Percentiles rank a stretch among this genome's conserved stretches.
Evolutionary conservation across 2,888 invertebrate genomes (phyloP).

Genomic region (Pegoplata infirma): DNA sequence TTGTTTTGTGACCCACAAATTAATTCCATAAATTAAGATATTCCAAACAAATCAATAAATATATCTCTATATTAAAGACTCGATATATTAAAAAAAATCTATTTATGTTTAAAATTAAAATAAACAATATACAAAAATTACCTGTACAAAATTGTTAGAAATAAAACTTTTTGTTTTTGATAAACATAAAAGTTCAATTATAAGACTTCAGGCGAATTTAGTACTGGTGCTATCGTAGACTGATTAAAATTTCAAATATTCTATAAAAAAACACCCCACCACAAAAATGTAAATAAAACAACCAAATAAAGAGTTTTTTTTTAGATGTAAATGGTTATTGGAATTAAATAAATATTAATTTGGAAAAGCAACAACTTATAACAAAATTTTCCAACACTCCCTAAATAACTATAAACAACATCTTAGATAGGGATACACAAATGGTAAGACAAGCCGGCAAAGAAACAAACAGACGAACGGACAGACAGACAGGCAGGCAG

Average conservation of each 20-base stretch:
- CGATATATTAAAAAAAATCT: not conserved
- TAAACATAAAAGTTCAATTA: conserved; percentile 49
- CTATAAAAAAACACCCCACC: conserved; percentile 16
- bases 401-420: conserved; percentile 30
- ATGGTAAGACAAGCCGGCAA: conserved; percentile 8
- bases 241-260: conserved; percentile 26
- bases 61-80: not conserved
- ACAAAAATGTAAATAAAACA: conserved; percentile 4
- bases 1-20: conserved; percentile 22
- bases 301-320: not conserved
- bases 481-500: not conserved
- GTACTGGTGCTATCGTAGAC: not conserved
- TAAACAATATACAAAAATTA: conserved; percentile 30
- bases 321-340: conserved; percentile 41
- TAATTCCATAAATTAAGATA: conserved; percentile 20
- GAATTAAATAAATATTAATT: conserved; percentile 55
- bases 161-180: not conserved
- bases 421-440: not conserved
- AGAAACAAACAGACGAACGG: not conserved
- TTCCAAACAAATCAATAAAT: not conserved
- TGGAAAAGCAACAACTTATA: conserved; percentile 10
- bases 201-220: conserved; percentile 32
- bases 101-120: conserved; percentile 7
- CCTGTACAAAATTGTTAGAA: conserved; percentile 22
- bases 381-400: conserved; percentile 33